A percentile compares a stretch with the other conserved stretches of the same genome.
These are phyloP conservation scores for Eledone cirrhosa DNA, from an alignment of 2,888 invertebrate species.

Conservation along the genomic window DNA sequence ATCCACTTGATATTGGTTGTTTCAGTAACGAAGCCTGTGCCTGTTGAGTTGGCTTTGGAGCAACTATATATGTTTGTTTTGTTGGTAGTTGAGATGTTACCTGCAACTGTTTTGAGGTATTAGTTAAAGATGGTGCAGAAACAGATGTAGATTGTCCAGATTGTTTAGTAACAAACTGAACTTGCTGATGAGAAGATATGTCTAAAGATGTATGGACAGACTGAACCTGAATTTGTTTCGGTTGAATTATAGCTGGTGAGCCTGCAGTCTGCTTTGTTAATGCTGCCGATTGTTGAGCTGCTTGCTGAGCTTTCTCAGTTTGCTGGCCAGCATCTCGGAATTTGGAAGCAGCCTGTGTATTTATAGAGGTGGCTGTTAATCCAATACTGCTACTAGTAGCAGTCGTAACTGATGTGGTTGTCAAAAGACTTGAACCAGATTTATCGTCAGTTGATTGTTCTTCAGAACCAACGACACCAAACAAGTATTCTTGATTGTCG, in stretches of 20 bases:
- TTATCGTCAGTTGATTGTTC: no score
- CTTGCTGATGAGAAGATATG: neutral
- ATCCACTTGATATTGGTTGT: no score
- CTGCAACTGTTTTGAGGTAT: no score
- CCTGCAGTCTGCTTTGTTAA: neutral
- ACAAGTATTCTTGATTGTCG: neutral
- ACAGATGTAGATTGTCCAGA: no score
- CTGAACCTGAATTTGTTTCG: neutral
- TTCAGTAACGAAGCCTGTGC: no score
- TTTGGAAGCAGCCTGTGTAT: conserved; percentile 23
- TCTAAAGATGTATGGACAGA: neutral
- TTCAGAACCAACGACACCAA: no score
- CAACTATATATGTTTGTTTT: no score
- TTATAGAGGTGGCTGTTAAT: neutral
- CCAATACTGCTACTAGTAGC: neutral
- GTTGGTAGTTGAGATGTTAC: no score
- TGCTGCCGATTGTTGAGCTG: neutral
- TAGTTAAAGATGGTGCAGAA: no score
- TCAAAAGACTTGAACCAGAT: neutral
- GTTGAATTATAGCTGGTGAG: neutral
- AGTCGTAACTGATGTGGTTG: neutral
- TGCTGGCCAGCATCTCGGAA: conserved; percentile 23
- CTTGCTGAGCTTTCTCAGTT: neutral
- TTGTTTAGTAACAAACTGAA: neutral
- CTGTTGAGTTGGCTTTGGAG: no score